These are phyloP conservation scores for Paralvinella palmiformis DNA, from an alignment of 1,140 invertebrate genomes.

Conservation along the genomic window DNA sequence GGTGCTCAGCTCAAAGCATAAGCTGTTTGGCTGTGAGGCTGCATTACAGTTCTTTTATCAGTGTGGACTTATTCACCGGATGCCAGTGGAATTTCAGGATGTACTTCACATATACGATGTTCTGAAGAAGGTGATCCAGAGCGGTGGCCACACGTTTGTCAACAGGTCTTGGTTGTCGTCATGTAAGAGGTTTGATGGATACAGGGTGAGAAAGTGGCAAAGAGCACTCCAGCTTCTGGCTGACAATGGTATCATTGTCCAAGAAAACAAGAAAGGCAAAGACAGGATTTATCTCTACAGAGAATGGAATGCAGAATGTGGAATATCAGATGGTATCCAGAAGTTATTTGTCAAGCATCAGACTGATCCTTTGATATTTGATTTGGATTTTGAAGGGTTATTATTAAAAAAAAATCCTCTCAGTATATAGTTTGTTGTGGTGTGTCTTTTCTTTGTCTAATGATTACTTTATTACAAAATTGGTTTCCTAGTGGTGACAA, in stretches of 20 bases:
- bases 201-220: neutral
- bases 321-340: neutral
- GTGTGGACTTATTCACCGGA: neutral
- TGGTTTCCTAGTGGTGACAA: no score
- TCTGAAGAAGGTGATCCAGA: neutral
- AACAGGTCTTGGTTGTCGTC: no score
- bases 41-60: neutral
- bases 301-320: conserved; percentile 3
- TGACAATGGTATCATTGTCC: neutral
- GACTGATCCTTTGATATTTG: neutral
- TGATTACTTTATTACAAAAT: no score
- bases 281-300: neutral
- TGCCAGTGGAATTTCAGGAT: neutral
- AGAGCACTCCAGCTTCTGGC: neutral
- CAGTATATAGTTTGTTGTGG: neutral
- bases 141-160: conserved; percentile 1
- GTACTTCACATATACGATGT: neutral
- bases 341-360: neutral
- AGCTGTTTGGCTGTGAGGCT: neutral
- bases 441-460: neutral
- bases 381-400: neutral
- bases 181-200: neutral
- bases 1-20: neutral
- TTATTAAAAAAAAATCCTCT: neutral
- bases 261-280: neutral